These are phyloP conservation scores for Aphelinus certus DNA, from an alignment of 1,140 invertebrate species.

Conservation along the genomic window DNA sequence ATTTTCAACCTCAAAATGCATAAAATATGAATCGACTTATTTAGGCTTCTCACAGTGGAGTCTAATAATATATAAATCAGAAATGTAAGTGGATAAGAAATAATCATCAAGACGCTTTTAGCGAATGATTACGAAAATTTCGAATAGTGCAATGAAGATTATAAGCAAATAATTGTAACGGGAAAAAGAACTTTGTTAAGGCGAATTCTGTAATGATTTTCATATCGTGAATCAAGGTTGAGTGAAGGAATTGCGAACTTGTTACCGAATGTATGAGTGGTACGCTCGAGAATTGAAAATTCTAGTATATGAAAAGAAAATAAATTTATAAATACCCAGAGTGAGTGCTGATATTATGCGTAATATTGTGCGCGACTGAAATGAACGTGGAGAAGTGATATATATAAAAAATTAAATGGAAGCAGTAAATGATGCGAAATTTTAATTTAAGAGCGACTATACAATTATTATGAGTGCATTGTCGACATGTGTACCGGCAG, in stretches of 20 bases:
- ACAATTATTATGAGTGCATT: too few relatives aligned
- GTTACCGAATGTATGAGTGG: conserved; percentile 46
- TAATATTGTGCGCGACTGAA: not conserved
- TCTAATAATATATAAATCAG: too few relatives aligned
- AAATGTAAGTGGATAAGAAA: too few relatives aligned
- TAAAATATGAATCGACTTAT: not conserved
- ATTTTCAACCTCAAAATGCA: conserved; percentile 12
- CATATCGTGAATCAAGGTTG: conserved; percentile 17
- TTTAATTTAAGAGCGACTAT: too few relatives aligned
- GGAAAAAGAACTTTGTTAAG: too few relatives aligned
- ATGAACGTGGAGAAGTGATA: conserved; percentile 13
- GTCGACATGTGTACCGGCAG: conserved; percentile 42
- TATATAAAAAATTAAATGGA: conserved; percentile 42
- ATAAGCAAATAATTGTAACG: too few relatives aligned
- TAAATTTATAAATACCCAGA: conserved; percentile 31
- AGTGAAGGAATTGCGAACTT: conserved; percentile 27
- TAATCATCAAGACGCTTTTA: too few relatives aligned
- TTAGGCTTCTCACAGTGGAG: not conserved
- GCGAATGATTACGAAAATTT: too few relatives aligned
- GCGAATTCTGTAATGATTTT: conserved; percentile 7
- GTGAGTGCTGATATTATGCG: not conserved
- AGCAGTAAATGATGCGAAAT: not conserved
- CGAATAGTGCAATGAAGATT: too few relatives aligned
- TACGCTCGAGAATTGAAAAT: conserved; percentile 56
- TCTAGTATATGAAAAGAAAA: conserved; percentile 48